Conservation (phyloP, 2,888 invertebrate genomes). For the Cacoxenus indagator region DNA sequence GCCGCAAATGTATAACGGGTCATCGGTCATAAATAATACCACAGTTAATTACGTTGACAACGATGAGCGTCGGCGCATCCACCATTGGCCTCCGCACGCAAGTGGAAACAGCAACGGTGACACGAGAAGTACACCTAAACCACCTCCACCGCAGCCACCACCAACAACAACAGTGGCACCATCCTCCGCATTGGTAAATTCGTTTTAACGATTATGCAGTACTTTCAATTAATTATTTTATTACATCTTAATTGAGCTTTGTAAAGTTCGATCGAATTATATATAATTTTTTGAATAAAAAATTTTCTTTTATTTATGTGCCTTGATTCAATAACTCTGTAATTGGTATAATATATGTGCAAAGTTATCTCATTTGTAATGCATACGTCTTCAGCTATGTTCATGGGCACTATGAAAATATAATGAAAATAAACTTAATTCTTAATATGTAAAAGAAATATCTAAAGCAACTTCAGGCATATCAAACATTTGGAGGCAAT, state of each 20-base stretch:
- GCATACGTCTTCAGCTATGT: too few species aligned
- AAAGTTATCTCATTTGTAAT: slow-evolving; percentile 38
- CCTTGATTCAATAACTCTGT: too few species aligned
- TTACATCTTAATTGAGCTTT: slow-evolving; percentile 42
- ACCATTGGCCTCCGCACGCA: not conserved
- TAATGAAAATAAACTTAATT: too few species aligned
- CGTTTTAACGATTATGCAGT: slow-evolving; percentile 58
- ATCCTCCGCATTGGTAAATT: slow-evolving; percentile 59
- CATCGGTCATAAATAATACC: slow-evolving; percentile 40
- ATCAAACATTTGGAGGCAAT: too few species aligned
- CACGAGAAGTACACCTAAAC: slow-evolving; percentile 8
- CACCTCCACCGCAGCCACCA: slow-evolving; percentile 11
- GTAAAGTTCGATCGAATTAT: slow-evolving; percentile 25
- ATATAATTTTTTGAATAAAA: not conserved
- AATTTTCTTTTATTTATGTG: too few species aligned
- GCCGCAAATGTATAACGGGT: slow-evolving; percentile 17
- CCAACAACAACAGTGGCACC: too few species aligned
- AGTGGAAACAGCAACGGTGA: slow-evolving; percentile 20
- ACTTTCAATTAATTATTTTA: slow-evolving; percentile 20
- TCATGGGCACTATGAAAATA: too few species aligned
- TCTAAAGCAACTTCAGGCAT: too few species aligned
- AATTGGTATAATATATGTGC: slow-evolving; percentile 13
- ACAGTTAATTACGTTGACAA: slow-evolving; percentile 54
- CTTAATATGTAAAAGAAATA: too few species aligned
- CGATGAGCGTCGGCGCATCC: slow-evolving; percentile 42